Evolutionary conservation across 1,140 invertebrate genomes (phyloP), one percentile per base, ranked within the genome.

Genomic region (Cepaea nemoralis): DNA sequence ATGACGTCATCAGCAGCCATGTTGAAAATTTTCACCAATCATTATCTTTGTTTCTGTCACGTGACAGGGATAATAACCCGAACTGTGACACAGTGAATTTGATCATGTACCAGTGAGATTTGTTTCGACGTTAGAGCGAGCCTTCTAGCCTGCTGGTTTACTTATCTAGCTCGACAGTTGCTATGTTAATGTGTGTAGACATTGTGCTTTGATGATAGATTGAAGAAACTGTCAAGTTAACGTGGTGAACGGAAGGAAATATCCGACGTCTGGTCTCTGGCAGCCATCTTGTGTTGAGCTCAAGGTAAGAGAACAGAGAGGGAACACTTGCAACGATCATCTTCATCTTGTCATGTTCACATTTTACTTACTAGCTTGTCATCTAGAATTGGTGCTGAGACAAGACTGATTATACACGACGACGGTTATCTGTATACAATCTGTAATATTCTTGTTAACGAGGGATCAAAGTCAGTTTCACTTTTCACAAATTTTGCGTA

Each of bases 271-370:
- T 48, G 48, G 19, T n/a, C 27, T 6, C 22, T 27, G 16, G 42
- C 42, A 27, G 71, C 71, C 71, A 74, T 74, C 42, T 74, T 74
- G 71, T 74, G 48, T 74, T 74, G 42, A 31, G 37, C 69, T n/a
- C 35, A 3, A 40, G n/a, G 42, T 16, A 2, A 50, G 27, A 33
- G 24, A 70, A 35, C n/a, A 33, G n/a, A n/a, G n/a, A n/a, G n/a
- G 27, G 35, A 40, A n/a, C 40, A 39, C 39, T 1, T 33, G 35
- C 3, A 69, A 31, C 31, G 14, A 69, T 55, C 50, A 55, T 55
- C n/a, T 55, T 55, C 50, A 24, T n/a, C n/a, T n/a, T n/a, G n/a
- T n/a, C n/a, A n/a, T n/a, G n/a, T n/a, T n/a, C n/a, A n/a, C n/a
- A n/a, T n/a, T n/a, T n/a, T n/a, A n/a, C n/a, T n/a, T n/a, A n/a